Conservation (phyloP, 2,888 invertebrate species). For the Cephus sareptanus region DNA sequence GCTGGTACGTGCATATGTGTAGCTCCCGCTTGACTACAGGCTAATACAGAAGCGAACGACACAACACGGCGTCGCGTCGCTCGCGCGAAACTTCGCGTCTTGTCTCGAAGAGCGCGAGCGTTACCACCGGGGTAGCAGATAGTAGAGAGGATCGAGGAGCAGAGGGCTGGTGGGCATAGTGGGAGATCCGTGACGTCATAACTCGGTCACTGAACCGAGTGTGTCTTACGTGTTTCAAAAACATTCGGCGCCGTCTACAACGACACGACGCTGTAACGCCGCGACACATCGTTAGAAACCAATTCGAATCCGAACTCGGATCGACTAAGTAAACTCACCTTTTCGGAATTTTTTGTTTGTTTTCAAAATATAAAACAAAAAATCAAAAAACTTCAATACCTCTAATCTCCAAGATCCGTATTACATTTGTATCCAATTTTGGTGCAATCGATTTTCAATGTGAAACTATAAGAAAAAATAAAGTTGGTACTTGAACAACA, state of each 20-base stretch:
- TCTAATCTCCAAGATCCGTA: neutral
- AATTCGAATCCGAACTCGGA: neutral
- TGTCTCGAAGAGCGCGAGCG: slow-evolving; percentile 16
- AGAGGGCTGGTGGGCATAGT: slow-evolving; percentile 11
- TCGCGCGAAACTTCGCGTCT: slow-evolving; percentile 21
- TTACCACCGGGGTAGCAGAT: slow-evolving; percentile 14
- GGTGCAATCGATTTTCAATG: too few relatives aligned
- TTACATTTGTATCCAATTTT: too few relatives aligned
- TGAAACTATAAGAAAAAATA: neutral
- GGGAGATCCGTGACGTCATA: slow-evolving; percentile 51
- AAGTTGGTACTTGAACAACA: neutral
- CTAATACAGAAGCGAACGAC: neutral
- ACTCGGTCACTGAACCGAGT: slow-evolving; percentile 60
- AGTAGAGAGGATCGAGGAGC: slow-evolving; percentile 24
- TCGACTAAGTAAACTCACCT: neutral
- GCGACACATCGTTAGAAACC: neutral
- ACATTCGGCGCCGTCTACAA: slow-evolving; percentile 46
- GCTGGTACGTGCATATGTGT: neutral
- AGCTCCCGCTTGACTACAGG: neutral
- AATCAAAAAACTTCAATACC: too few relatives aligned
- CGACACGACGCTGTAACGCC: neutral
- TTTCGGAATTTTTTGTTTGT: neutral
- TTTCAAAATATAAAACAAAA: neutral
- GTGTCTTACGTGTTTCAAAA: slow-evolving; percentile 54
- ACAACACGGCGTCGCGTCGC: neutral